These are phyloP conservation scores for Asteroscopus sphinx DNA, from an alignment of 2,888 invertebrate species.

Conservation along the genomic window DNA sequence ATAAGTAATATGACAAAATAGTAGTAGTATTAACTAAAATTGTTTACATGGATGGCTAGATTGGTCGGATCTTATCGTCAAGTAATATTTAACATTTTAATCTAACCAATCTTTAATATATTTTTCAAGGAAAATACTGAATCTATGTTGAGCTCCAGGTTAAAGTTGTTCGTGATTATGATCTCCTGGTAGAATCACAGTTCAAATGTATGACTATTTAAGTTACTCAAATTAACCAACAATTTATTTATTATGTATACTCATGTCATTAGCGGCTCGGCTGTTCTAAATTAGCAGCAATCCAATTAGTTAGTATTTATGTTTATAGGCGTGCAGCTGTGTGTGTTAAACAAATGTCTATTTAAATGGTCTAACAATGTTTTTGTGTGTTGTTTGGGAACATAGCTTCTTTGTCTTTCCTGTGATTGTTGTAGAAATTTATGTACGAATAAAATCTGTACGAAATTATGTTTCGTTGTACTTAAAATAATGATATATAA, in stretches of 20 bases:
- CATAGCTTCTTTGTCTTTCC: slow-evolving; percentile 16
- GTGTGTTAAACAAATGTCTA: slow-evolving; percentile 30
- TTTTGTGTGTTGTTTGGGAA: slow-evolving; percentile 9
- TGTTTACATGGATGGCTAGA: too few relatives aligned
- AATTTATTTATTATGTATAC: slow-evolving; percentile 4
- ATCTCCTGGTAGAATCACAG: neutral
- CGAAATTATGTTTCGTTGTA: neutral
- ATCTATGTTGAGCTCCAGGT: neutral
- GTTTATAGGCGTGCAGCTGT: slow-evolving; percentile 1
- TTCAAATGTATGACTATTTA: neutral
- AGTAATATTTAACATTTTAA: too few relatives aligned
- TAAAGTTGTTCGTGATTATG: neutral
- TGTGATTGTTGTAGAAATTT: neutral
- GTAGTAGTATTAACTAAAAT: too few relatives aligned
- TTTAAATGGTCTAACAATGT: slow-evolving; percentile 32
- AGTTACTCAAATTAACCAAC: neutral
- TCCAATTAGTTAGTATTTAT: slow-evolving; percentile 39
- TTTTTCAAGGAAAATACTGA: neutral
- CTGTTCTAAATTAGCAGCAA: slow-evolving; percentile 39
- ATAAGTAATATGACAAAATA: too few relatives aligned
- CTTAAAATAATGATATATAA: too few relatives aligned
- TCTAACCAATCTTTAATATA: too few relatives aligned
- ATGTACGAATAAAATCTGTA: neutral
- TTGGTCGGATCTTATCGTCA: too few relatives aligned
- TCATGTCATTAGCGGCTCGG: slow-evolving; percentile 13